Conservation (phyloP, 2,888 invertebrate species). For the Bombylius discolor region DNA sequence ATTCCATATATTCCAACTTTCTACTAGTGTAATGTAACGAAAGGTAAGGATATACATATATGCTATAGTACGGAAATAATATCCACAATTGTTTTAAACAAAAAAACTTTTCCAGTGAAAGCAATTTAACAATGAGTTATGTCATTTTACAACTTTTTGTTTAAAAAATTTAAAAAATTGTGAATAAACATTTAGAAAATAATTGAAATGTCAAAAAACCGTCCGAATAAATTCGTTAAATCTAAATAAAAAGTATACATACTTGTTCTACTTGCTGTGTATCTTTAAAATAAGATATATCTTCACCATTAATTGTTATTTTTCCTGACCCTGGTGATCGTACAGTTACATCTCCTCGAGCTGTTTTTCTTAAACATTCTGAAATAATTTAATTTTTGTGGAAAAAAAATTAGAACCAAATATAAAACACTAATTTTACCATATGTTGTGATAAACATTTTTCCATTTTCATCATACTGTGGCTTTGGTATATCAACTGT, state of each 20-base stretch:
- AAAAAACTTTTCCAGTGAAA: too few species aligned
- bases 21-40: too few species aligned
- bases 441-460: slow-evolving; percentile 57
- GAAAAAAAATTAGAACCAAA: not conserved
- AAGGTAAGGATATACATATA: too few species aligned
- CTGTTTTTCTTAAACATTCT: slow-evolving; percentile 59
- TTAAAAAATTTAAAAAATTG: too few species aligned
- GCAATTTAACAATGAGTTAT: too few species aligned
- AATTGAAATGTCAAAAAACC: too few species aligned
- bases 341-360: slow-evolving; percentile 67
- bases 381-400: slow-evolving; percentile 2
- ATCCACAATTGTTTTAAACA: too few species aligned
- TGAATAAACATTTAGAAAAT: too few species aligned
- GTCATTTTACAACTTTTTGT: too few species aligned
- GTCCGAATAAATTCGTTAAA: too few species aligned
- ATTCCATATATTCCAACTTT: too few species aligned
- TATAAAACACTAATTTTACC: slow-evolving; percentile 31
- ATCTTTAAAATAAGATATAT: slow-evolving; percentile 62
- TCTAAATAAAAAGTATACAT: slow-evolving; percentile 14
- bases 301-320: slow-evolving; percentile 66
- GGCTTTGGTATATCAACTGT: slow-evolving; percentile 53
- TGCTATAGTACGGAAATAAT: too few species aligned
- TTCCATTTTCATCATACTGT: slow-evolving; percentile 53
- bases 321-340: slow-evolving; percentile 70
- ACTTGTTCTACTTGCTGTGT: slow-evolving; percentile 67